Evolutionary conservation across 2,113 vertebrate species (phyloP).

Genomic region (Pagrus major): DNA sequence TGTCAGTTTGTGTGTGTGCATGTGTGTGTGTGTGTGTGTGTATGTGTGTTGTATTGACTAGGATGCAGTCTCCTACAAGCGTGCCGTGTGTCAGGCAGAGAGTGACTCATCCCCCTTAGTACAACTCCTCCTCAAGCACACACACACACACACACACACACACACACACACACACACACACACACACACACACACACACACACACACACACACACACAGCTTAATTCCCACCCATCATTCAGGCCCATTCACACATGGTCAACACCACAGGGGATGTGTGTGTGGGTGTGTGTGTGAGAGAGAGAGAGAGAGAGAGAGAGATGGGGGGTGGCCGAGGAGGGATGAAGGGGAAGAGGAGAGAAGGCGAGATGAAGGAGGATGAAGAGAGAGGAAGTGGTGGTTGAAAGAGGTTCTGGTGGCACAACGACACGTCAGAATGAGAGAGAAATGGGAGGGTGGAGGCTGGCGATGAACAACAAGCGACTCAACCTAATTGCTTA

Average conservation of each 20-base stretch:
- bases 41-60: conserved; percentile 60
- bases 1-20: conserved; percentile 23
- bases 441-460: conserved; percentile 63
- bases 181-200: too few species aligned
- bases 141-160: conserved; percentile 35
- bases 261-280: conserved; percentile 61
- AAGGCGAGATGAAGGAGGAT: conserved; percentile 62
- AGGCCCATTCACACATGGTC: conserved; percentile 75
- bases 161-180: conserved; percentile 38
- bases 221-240: conserved; percentile 69
- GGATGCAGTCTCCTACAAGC: conserved; percentile 67
- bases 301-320: conserved; percentile 21
- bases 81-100: conserved; percentile 61
- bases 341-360: conserved; percentile 57
- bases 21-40: conserved; percentile 43
- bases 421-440: conserved; percentile 57
- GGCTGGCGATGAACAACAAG: conserved; percentile 64
- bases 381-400: conserved; percentile 59
- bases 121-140: conserved; percentile 41
- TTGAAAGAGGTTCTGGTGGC: conserved; percentile 68
- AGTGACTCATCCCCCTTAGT: conserved; percentile 77
- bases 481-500: conserved; percentile 66
- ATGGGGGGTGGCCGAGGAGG: conserved; percentile 28
- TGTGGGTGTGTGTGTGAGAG: too few species aligned
- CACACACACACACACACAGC: conserved; percentile 33